Conservation (phyloP, 2,113 vertebrate species). For the Struthio camelus region DNA sequence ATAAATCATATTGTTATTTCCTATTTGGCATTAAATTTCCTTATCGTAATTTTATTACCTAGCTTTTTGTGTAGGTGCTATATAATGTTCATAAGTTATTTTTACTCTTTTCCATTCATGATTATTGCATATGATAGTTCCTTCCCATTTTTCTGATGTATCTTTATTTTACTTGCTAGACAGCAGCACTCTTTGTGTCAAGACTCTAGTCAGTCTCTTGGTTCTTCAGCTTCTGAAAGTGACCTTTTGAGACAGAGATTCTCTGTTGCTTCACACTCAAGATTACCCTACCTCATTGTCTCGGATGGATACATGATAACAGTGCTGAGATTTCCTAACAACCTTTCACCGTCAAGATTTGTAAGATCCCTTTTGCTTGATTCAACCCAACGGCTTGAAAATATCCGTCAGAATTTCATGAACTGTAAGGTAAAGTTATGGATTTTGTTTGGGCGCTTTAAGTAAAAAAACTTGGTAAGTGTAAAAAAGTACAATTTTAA, state of each 20-base stretch:
- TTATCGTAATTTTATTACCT: background rate
- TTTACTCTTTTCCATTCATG: background rate
- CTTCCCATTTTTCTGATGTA: background rate
- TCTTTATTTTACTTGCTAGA: constrained; percentile 72
- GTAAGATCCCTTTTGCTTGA: constrained; percentile 83
- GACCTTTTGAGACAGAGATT: constrained; percentile 89
- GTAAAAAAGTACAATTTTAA: background rate
- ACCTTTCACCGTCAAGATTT: constrained; percentile 77
- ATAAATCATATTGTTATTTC: background rate
- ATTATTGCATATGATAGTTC: background rate
- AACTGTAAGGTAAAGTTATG: constrained; percentile 76
- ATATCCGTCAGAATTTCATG: constrained; percentile 56
- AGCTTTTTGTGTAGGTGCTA: background rate
- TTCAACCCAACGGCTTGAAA: constrained; percentile 82
- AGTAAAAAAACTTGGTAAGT: background rate
- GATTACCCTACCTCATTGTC: constrained; percentile 85
- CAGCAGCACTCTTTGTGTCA: constrained; percentile 69
- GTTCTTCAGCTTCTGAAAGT: constrained; percentile 83
- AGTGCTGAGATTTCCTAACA: constrained; percentile 78
- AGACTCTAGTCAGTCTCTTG: constrained; percentile 77
- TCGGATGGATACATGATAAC: constrained; percentile 96
- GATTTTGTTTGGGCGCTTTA: background rate
- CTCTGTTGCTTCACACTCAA: constrained; percentile 89
- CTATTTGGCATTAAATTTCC: background rate
- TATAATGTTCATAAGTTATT: background rate